A percentile compares a stretch with the other conserved stretches of the same genome.
Conservation (phyloP, 2,888 invertebrate species). For the Tolmerus cingulatus region DNA sequence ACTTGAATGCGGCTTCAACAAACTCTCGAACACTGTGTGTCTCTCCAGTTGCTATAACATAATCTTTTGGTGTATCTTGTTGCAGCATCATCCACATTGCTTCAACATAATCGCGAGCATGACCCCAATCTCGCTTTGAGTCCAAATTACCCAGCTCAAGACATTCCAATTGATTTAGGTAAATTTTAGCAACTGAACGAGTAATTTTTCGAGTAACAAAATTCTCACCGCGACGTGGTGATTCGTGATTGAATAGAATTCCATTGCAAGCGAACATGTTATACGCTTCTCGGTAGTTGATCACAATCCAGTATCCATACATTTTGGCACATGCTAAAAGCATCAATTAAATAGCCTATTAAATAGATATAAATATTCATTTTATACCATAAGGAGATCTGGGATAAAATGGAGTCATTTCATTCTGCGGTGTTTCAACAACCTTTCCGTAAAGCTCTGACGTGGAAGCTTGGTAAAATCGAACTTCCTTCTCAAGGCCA, state of each 20-base stretch:
- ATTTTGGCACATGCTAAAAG: conserved; percentile 89
- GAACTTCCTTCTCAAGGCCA: conserved; percentile 79
- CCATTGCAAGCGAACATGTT: conserved; percentile 96
- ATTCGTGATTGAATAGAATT: conserved; percentile 95
- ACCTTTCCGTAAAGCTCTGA: conserved; percentile 96
- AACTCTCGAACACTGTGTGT: conserved; percentile 96
- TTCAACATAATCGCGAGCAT: conserved; percentile 95
- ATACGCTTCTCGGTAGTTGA: conserved; percentile 96
- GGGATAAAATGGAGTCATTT: conserved; percentile 95
- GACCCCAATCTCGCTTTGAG: conserved; percentile 98
- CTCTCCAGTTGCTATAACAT: conserved; percentile 96
- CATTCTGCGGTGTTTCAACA: conserved; percentile 89
- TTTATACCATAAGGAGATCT: conserved; percentile 90
- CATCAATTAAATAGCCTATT: neutral
- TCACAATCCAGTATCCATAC: conserved; percentile 95
- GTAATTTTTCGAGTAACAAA: conserved; percentile 99
- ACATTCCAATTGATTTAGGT: conserved; percentile 81
- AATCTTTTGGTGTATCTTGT: conserved; percentile 89
- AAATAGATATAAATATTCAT: conserved; percentile 49
- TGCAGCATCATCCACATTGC: conserved; percentile 99
- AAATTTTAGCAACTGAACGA: conserved; percentile 95
- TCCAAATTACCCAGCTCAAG: conserved; percentile 95
- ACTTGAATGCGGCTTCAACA: conserved; percentile 88
- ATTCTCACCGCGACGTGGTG: conserved; percentile 94
- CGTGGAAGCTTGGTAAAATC: conserved; percentile 95